phyloP scores from a whole-genome alignment of 2,888 invertebrate species.

The Helicoverpa assulta region DNA sequence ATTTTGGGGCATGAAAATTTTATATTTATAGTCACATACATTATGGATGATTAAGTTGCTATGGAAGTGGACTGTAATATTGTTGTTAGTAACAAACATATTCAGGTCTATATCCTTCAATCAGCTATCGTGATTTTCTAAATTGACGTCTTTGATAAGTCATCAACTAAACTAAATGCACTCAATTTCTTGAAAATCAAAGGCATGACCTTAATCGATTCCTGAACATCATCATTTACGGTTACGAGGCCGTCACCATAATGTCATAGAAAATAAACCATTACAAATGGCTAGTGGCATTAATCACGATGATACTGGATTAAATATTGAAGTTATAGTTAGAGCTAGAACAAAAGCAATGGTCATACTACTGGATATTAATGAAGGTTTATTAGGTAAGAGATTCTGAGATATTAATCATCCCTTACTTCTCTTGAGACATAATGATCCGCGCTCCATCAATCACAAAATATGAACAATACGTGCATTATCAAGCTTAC shows the following conservation, averaged over 20 bases:
- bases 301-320: slow-evolving; percentile 47
- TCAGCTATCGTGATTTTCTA: not conserved
- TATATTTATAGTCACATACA: slow-evolving; percentile 20
- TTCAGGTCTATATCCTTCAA: not conserved
- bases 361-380: slow-evolving; percentile 28
- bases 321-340: slow-evolving; percentile 29
- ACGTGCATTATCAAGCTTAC: slow-evolving; percentile 10
- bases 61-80: not conserved
- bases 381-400: slow-evolving; percentile 38
- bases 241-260: slow-evolving; percentile 33
- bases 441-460: slow-evolving; percentile 25
- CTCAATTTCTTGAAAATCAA: slow-evolving; percentile 44
- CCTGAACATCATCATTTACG: slow-evolving; percentile 46
- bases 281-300: slow-evolving; percentile 24
- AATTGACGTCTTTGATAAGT: slow-evolving; percentile 5
- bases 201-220: slow-evolving; percentile 54
- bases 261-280: slow-evolving; percentile 30
- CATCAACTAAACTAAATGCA: slow-evolving; percentile 24
- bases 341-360: slow-evolving; percentile 27
- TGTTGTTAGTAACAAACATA: not conserved
- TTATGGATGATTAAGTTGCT: slow-evolving; percentile 11
- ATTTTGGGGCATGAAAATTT: not conserved
- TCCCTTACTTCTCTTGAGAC: slow-evolving; percentile 13
- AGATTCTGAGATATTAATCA: slow-evolving; percentile 47
- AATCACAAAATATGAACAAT: slow-evolving; percentile 41